Conservation (phyloP, 2,113 vertebrate genomes). For the Osmerus eperlanus region DNA sequence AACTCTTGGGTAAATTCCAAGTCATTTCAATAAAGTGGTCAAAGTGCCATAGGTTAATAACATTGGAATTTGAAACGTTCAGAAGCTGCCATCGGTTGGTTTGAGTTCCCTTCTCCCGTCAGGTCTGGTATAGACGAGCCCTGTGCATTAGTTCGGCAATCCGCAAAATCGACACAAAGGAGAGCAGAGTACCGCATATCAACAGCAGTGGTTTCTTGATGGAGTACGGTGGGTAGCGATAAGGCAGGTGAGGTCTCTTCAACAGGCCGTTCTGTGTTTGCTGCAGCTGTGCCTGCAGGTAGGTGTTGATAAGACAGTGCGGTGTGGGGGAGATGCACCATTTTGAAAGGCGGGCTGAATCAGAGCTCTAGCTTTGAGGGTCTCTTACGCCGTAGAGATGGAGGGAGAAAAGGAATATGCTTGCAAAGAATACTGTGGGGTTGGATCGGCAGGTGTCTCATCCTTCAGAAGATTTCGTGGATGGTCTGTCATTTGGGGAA, state of each 20-base stretch:
- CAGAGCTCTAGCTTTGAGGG: neutral
- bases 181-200: conserved; percentile 35
- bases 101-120: neutral
- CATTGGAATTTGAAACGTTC: neutral
- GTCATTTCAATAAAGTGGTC: too few relatives aligned
- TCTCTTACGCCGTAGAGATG: neutral
- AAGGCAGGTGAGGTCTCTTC: conserved; percentile 72
- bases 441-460: neutral
- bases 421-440: too few relatives aligned
- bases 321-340: conserved; percentile 41
- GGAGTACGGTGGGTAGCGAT: conserved; percentile 59
- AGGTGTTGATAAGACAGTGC: conserved; percentile 52
- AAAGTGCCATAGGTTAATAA: too few relatives aligned
- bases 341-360: conserved; percentile 39
- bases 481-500: neutral
- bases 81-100: neutral
- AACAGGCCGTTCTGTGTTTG: conserved; percentile 62
- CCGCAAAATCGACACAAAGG: conserved; percentile 54
- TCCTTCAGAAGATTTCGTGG: neutral
- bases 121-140: neutral
- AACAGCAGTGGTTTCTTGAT: conserved; percentile 67
- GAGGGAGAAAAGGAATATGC: too few relatives aligned
- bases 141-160: conserved; percentile 34
- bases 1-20: too few relatives aligned
- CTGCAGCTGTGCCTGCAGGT: conserved; percentile 67